Conservation (phyloP, 2,888 invertebrate species). For the Podotricha telesiphe region DNA sequence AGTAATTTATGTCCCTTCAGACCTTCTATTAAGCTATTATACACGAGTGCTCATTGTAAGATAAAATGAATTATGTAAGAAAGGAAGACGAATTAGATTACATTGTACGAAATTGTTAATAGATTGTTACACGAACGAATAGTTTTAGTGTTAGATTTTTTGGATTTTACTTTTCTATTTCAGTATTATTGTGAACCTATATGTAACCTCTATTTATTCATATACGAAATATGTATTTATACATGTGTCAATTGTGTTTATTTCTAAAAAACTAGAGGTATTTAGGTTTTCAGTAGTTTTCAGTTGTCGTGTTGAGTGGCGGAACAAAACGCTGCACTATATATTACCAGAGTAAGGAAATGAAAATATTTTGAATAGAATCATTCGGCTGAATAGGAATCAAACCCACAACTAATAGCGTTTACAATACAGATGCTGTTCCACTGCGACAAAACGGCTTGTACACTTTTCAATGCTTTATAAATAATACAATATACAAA, state of each 20-base stretch:
- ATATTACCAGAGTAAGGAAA: too few relatives aligned
- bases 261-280: too few relatives aligned
- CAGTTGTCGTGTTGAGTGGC: neutral
- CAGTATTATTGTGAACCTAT: too few relatives aligned
- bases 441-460: neutral
- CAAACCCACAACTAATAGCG: neutral
- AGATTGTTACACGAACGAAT: neutral
- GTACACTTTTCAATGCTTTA: too few relatives aligned
- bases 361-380: neutral
- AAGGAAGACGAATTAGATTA: slow-evolving; percentile 15
- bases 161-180: too few relatives aligned
- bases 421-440: neutral
- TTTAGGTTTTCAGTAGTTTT: too few relatives aligned
- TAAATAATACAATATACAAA: neutral
- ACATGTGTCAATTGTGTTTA: too few relatives aligned
- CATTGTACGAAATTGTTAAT: slow-evolving; percentile 16
- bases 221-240: too few relatives aligned
- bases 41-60: slow-evolving; percentile 30
- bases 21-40: slow-evolving; percentile 38
- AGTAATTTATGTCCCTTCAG: slow-evolving; percentile 43
- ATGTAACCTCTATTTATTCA: too few relatives aligned
- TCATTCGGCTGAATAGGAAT: neutral
- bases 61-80: slow-evolving; percentile 23
- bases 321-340: neutral
- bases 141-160: neutral